Percentiles rank a stretch among this genome's conserved stretches.
phyloP scores from a whole-genome alignment of 2,888 invertebrate species.

The Molanna angustata region DNA sequence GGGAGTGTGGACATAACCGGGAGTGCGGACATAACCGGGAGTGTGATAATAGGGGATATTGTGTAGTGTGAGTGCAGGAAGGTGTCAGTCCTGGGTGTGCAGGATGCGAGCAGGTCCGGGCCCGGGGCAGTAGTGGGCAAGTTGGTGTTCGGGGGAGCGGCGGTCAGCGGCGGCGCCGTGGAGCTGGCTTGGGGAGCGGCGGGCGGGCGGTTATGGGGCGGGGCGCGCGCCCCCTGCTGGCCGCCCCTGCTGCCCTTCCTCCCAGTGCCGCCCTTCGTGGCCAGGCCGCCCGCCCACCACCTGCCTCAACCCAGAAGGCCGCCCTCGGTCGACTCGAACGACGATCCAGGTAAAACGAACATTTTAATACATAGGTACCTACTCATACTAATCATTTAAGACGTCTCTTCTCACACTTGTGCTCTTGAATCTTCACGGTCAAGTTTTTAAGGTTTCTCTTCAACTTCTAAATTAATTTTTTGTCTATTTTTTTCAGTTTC shows the following conservation, averaged over 20 bases:
- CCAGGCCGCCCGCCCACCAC: slow-evolving; percentile 16
- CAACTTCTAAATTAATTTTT: background rate
- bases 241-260: slow-evolving; percentile 29
- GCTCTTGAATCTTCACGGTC: too few relatives aligned
- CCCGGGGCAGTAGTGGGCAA: slow-evolving; percentile 40
- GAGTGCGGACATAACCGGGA: too few relatives aligned
- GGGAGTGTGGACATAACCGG: too few relatives aligned
- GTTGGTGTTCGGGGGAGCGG: slow-evolving; percentile 24
- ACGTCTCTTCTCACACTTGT: too few relatives aligned
- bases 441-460: background rate
- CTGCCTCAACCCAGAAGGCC: slow-evolving; percentile 18
- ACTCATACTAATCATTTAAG: background rate
- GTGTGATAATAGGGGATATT: too few relatives aligned
- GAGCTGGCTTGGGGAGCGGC: slow-evolving; percentile 33
- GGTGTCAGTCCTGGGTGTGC: background rate
- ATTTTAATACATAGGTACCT: background rate
- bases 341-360: slow-evolving; percentile 28
- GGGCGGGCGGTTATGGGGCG: slow-evolving; percentile 33
- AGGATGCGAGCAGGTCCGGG: too few relatives aligned
- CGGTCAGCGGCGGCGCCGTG: slow-evolving; percentile 33
- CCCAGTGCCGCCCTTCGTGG: slow-evolving; percentile 29
- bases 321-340: slow-evolving; percentile 29
- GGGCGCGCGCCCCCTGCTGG: slow-evolving; percentile 30
- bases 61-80: background rate
- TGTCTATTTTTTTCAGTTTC: too few relatives aligned